A percentile compares a stretch with the other conserved stretches of the same genome.
Evolutionary conservation across 2,797 vertebrate species (phyloP).

Genomic region (Ateles fusciceps): DNA sequence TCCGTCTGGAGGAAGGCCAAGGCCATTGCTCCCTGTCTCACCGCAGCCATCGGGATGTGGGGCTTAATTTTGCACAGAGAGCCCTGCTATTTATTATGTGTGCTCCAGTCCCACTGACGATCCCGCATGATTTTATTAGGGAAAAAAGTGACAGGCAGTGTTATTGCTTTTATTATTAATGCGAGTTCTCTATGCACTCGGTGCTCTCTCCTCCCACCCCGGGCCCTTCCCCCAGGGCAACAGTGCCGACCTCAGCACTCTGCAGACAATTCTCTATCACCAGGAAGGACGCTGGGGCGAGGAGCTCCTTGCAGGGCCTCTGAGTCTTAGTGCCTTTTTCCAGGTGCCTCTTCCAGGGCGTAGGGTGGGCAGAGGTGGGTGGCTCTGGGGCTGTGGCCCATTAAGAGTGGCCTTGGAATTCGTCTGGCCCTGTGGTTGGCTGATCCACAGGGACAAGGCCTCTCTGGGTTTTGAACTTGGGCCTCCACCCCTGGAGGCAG

Average conservation of each 20-base stretch:
- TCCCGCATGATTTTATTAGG: conserved; percentile 81
- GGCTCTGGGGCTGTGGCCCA: not conserved
- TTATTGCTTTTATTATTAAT: conserved; percentile 86
- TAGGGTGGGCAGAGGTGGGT: not conserved
- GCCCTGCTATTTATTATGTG: conserved; percentile 76
- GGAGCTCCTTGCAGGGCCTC: not conserved
- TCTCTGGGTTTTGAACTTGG: not conserved
- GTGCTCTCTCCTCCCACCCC: not conserved
- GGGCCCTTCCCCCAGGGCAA: not conserved
- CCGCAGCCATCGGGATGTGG: conserved; percentile 60
- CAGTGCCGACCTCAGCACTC: conserved; percentile 76
- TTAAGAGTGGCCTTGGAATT: not conserved
- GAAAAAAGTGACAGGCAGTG: conserved; percentile 75
- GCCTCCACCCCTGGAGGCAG: not conserved
- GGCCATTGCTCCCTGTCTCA: conserved; percentile 51
- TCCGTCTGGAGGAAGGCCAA: conserved; percentile 31
- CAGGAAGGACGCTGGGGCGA: not conserved
- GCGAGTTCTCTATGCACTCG: conserved; percentile 35
- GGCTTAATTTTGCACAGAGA: conserved; percentile 77
- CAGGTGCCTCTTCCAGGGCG: not conserved
- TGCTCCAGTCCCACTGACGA: conserved; percentile 66
- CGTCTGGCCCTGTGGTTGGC: not conserved
- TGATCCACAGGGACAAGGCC: not conserved
- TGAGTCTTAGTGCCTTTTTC: not conserved
- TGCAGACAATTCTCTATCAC: not conserved